A percentile compares a stretch with the other conserved stretches of the same genome.
These are phyloP conservation scores for Camponotus vicinus DNA, from an alignment of 1,140 invertebrate genomes.

Conservation along the genomic window DNA sequence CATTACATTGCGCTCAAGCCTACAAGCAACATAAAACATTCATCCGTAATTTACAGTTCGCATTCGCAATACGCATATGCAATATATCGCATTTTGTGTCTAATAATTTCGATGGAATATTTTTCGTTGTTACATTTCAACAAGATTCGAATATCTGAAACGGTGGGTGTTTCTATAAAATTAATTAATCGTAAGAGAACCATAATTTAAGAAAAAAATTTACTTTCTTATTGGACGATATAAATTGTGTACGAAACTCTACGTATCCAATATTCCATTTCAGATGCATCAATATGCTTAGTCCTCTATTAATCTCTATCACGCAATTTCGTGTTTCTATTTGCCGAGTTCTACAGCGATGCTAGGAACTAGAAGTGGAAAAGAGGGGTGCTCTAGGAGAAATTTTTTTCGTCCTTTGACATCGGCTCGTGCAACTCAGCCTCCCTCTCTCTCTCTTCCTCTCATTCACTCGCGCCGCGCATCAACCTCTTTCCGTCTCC, in stretches of 20 bases:
- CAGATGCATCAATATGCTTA: neutral
- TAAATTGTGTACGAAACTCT: neutral
- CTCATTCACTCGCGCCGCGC: constrained; percentile 27
- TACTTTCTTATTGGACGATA: neutral
- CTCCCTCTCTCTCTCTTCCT: constrained; percentile 41
- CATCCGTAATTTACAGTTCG: constrained; percentile 35
- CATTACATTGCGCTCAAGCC: constrained; percentile 39
- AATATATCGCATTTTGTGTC: constrained; percentile 8
- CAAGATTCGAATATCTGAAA: neutral
- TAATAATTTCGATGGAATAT: neutral
- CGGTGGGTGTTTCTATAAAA: neutral
- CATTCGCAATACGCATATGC: neutral
- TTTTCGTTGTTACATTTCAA: neutral
- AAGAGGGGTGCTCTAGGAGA: neutral
- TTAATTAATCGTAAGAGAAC: constrained; percentile 22
- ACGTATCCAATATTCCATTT: neutral
- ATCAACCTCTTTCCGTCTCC: constrained; percentile 1
- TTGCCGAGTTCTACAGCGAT: neutral
- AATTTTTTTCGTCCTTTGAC: constrained; percentile 41
- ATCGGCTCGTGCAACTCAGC: constrained; percentile 33
- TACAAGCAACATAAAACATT: constrained; percentile 47
- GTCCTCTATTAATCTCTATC: neutral
- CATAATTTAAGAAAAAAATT: neutral
- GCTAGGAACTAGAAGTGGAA: constrained; percentile 17
- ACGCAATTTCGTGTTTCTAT: constrained; percentile 12